Evolutionary conservation across 2,888 invertebrate species (phyloP), one percentile per base, ranked within the genome.

Genomic region (Agrochola lychnidis): DNA sequence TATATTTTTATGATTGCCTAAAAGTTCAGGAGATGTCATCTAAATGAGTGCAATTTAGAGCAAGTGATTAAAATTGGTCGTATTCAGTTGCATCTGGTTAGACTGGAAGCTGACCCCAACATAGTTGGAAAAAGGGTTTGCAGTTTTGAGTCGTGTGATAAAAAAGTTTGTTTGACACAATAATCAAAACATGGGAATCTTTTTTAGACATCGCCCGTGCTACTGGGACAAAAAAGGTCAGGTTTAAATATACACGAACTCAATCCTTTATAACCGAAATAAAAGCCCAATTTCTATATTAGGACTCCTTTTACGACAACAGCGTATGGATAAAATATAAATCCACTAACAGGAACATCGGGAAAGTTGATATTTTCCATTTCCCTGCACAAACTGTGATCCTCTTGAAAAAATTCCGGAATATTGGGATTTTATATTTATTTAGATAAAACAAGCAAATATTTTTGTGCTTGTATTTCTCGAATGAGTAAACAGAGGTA

Each of bases 291-390:
- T 62, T 62, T 63, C 36, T 76, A 64, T 68, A 72, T 70, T 70
- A 57, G 19, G 51, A 61, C 19, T 59, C 36, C 14, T 76, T 64
- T 63, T 48, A 69, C 25, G 19, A 45, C 36, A 25, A 67, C 25
- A 67, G 42, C 40, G n/a, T 59, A 48, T 53, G 68, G 9, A 66
- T 69, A 62, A n/a, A 69, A 72, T 51, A 74, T 42, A 73, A 74
- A 64, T 67, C 40, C 10, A 40, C 19, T n/a, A n/a, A 36, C 19
- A 2, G 66, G 74, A 63, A 61, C 59, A 59, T 19, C 22, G 42
- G 22, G 30, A 57, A 75, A 70, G 56, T 70, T 77, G 14, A 67
- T 81, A 77, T 81, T 85, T 70, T 66, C 22, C 25, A 67, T 80
- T 78, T 81, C 30, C 22, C 22, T 51, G 59, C 40, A 62, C 22